These are phyloP conservation scores for Gouania willdenowi DNA, from an alignment of 2,797 vertebrate genomes.

Conservation along the genomic window DNA sequence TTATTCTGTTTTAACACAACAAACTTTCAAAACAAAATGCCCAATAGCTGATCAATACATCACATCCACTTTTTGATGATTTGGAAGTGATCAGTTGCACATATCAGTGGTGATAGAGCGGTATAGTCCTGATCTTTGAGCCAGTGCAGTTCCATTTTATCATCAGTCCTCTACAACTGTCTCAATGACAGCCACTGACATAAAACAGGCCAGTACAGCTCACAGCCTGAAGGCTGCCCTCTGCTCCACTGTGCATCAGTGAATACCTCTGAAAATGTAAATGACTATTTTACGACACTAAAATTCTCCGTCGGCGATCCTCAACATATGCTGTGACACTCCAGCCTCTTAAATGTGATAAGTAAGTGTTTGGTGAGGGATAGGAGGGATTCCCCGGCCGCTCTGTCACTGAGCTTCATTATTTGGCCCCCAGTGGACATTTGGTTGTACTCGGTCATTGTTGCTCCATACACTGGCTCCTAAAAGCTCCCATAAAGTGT, in stretches of 20 bases:
- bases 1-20: too few relatives aligned
- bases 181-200: conserved; percentile 28
- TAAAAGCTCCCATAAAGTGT: conserved; percentile 66
- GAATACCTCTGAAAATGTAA: conserved; percentile 47
- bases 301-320: conserved; percentile 31
- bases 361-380: conserved; percentile 52
- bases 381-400: conserved; percentile 42
- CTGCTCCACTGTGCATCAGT: conserved; percentile 47
- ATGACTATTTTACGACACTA: conserved; percentile 50
- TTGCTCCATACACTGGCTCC: conserved; percentile 36
- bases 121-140: too few relatives aligned
- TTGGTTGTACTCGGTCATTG: conserved; percentile 50
- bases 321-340: conserved; percentile 61
- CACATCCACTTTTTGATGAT: too few relatives aligned
- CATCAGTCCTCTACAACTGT: conserved; percentile 8
- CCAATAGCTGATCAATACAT: too few relatives aligned
- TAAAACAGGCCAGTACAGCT: conserved; percentile 25
- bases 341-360: conserved; percentile 50
- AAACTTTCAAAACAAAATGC: too few relatives aligned
- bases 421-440: conserved; percentile 62
- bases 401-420: conserved; percentile 40
- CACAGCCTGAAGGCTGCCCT: conserved; percentile 22
- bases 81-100: too few relatives aligned
- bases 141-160: too few relatives aligned
- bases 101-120: too few relatives aligned